Percentiles rank a stretch among this genome's conserved stretches.
phyloP scores from a whole-genome alignment of 2,113 vertebrate genomes.

The Xenotilapia caudafasciata region DNA sequence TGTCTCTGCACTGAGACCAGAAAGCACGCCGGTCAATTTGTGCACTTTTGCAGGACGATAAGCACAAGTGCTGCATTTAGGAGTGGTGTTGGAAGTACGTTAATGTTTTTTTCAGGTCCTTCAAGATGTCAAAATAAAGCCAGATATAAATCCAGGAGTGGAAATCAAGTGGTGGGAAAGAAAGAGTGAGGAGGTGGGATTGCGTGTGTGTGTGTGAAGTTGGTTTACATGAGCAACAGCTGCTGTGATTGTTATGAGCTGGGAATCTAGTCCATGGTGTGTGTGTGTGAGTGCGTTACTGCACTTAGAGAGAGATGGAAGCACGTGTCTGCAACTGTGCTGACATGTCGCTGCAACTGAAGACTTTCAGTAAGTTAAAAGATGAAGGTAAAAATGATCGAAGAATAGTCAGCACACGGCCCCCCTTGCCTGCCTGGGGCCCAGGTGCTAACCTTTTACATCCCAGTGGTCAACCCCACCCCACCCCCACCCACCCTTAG shows the following conservation, averaged over 20 bases:
- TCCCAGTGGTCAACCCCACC: background rate
- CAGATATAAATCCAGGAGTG: background rate
- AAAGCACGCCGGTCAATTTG: background rate
- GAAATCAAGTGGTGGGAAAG: background rate
- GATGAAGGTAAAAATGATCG: background rate
- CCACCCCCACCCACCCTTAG: background rate
- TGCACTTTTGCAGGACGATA: background rate
- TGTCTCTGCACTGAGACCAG: background rate
- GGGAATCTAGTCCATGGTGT: conserved; percentile 5
- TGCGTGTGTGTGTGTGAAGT: background rate
- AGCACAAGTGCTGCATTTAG: background rate
- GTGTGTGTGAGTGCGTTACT: conserved; percentile 34
- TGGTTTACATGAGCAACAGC: conserved; percentile 69
- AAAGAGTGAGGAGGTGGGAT: background rate
- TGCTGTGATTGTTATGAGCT: conserved; percentile 64
- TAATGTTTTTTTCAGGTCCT: background rate
- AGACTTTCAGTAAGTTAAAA: background rate
- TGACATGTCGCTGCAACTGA: background rate
- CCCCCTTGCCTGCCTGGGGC: conserved; percentile 7
- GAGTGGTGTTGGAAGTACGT: background rate
- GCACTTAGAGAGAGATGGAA: conserved; percentile 12
- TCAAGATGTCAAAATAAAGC: background rate
- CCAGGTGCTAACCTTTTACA: background rate
- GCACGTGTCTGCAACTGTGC: background rate
- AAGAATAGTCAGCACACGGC: conserved; percentile 20